Evolutionary conservation across 2,888 invertebrate species (phyloP), one percentile per base, ranked within the genome.

Genomic region (Lathronympha strigana): DNA sequence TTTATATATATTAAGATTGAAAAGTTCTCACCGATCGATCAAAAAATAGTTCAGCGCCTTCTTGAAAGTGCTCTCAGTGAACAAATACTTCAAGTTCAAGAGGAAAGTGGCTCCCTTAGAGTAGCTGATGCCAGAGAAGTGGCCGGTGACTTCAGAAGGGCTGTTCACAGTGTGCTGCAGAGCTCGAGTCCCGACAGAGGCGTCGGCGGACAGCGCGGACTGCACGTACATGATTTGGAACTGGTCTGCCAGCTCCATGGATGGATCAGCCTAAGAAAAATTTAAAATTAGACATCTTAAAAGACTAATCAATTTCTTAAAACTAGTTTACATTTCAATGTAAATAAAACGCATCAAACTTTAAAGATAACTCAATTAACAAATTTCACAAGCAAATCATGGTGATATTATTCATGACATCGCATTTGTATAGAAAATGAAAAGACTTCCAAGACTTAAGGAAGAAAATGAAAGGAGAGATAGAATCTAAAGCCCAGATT

Each of bases 191-290:
- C 49, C 49, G 0, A 69, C 68, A 0, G 78, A 70, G 0, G 86
- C 73, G 63, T 92, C 92, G 2, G 84, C 73, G 0, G 84, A 86
- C 55, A 96, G 85, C 0, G 94, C 95, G 1, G 87, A 84, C 73
- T 96, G 96, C 0, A 96, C 63, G 71, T 95, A 94, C 73, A 95
- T 94, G 0, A 95, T 88, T 21, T 95, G 94, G 77, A 96, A 96
- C 79, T 96, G 96, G 17, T 94, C 93, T 68, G 93, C 93, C 57
- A 96, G 78, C 49, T 94, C 93, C 93, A 95, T 61, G 0, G 71
- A 61, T 38, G 69, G 68, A 61, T 89, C 82, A 0, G 87, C 80
- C 90, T 91, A 67, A 1, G 25, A 2, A 31, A 23, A 2, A 8
- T 23, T 25, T 6, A 31, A 31, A 11, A 9, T 50, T 17, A 28